Base-by-base conservation (phyloP, 2,797 vertebrate species). In the Fistularia commersonii region DNA sequence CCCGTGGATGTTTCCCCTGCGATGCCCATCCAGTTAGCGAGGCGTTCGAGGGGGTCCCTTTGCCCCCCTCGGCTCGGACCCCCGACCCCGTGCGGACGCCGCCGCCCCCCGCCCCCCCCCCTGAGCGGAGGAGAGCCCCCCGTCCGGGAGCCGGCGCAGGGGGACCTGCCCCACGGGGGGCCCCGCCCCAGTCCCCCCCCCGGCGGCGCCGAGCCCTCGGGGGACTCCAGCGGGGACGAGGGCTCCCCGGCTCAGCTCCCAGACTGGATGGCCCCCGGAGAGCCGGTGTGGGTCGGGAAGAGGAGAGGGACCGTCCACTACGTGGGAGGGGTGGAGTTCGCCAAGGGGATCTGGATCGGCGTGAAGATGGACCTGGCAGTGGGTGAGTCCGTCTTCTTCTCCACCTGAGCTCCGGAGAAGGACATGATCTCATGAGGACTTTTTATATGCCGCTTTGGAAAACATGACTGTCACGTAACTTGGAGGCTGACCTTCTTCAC, bases 261-360 rank as follows among this genome's bases (percentile, higher is more conserved):
- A 0, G 84, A 89, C 66, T 93, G 90, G 87, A 88, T 93, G 85
- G 85, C 89, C 0, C 81, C 91, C 3, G 91, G 91, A 0, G 89
- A 93, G 56, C 86, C 88, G 70, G 91, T 95, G 69, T 94, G 87
- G 78, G 85, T 93, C 74, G 93, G 92, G 51, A 92, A 89, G 72
- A 90, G 89, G 66, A 88, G 73, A 62, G 90, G 91, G 52, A 91
- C 71, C 0, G 87, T 93, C 58, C 89, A 91, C 77, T 95, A 93
- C 0, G 50, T 93, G 15, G 93, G 92, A 65, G 90, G 89, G 0
- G 90, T 93, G 69, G 94, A 94, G 88, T 94, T 94, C 60, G 91
- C 93, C 8, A 77, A 89, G 81, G 93, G 91, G 42, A 84, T 90
- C 73, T 95, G 93, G 92, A 86, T 94, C 58, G 90, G 90, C 48